These are phyloP conservation scores for Onychomys leucogaster DNA, from an alignment of 2,797 vertebrate genomes.

Conservation along the genomic window DNA sequence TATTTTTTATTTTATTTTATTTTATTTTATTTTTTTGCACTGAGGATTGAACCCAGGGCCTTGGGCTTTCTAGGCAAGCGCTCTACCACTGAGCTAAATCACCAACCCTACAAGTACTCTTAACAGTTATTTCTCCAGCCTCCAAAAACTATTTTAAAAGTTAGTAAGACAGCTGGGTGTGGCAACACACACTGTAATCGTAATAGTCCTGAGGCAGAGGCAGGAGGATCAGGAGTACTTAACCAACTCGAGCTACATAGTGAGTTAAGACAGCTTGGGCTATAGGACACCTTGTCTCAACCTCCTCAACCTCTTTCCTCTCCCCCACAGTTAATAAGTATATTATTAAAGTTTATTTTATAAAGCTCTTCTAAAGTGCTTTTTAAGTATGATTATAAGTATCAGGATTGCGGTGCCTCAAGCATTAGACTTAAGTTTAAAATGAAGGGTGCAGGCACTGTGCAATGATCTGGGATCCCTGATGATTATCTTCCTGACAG, in stretches of 20 bases:
- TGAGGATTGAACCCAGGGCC: no score
- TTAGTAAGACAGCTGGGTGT: not conserved
- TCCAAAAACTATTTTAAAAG: not conserved
- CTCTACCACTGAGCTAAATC: no score
- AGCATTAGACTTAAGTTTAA: constrained; percentile 29
- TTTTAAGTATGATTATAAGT: constrained; percentile 14
- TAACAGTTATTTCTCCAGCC: not conserved
- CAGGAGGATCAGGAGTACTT: not conserved
- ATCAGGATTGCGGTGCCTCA: not conserved
- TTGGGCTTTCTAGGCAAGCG: no score
- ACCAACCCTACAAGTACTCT: no score
- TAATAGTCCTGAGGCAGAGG: not conserved
- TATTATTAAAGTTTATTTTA: not conserved
- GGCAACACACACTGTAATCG: no score
- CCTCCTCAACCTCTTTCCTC: no score
- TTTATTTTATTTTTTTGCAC: no score
- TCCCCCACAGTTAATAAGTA: not conserved
- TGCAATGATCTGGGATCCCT: not conserved
- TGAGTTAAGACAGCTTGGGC: not conserved
- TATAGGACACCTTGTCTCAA: no score
- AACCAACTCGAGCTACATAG: not conserved
- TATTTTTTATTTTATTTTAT: no score
- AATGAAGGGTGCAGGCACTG: not conserved
- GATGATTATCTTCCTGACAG: constrained; percentile 17
- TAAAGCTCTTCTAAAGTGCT: not conserved